Evolutionary conservation across 2,797 vertebrate species (phyloP).

Genomic region (Mareca penelope): DNA sequence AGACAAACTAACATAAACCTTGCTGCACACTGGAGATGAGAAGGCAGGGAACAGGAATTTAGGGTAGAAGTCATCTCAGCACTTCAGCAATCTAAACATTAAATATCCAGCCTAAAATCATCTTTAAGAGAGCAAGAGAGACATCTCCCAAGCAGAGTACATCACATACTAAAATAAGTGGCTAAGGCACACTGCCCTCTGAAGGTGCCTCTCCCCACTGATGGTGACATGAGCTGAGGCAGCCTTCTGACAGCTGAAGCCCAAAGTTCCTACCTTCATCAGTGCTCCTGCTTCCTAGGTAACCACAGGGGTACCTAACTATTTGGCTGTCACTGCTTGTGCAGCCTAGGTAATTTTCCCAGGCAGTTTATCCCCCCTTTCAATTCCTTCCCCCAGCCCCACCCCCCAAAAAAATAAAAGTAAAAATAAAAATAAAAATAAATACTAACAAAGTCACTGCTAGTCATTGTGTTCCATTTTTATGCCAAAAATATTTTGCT

Average conservation of each 20-base stretch:
- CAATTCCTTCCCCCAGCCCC: no score
- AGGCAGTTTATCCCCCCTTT: not conserved
- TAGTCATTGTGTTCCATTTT: not conserved
- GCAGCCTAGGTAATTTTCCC: not conserved
- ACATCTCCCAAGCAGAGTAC: not conserved
- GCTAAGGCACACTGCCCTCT: rapidly evolving
- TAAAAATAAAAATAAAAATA: not conserved
- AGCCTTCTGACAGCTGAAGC: not conserved
- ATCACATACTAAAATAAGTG: not conserved
- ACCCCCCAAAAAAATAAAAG: no score
- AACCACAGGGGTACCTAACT: not conserved
- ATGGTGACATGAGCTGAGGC: not conserved
- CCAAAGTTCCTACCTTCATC: not conserved
- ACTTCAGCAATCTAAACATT: not conserved
- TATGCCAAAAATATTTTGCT: not conserved
- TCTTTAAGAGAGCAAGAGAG: not conserved
- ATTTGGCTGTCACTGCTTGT: not conserved
- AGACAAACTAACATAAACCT: not conserved
- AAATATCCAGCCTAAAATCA: not conserved
- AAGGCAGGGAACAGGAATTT: not conserved
- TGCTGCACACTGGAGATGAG: not conserved
- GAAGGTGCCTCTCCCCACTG: not conserved
- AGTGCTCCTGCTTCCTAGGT: not conserved
- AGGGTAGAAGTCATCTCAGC: not conserved
- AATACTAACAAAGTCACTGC: rapidly evolving